These are phyloP conservation scores for Deilephila porcellus DNA, from an alignment of 2,888 invertebrate species.

Conservation along the genomic window DNA sequence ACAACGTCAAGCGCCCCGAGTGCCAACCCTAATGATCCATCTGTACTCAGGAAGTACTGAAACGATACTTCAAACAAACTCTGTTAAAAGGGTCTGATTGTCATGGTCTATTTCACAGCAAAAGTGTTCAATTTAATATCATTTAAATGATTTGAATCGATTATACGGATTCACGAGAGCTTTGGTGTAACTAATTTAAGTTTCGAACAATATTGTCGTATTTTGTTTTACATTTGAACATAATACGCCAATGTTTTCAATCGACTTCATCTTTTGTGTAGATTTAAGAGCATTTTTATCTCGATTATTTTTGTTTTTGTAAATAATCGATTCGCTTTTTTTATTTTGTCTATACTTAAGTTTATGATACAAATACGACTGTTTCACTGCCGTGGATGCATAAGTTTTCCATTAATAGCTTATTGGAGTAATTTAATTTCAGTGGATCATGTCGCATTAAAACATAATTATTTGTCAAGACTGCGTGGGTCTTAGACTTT, in stretches of 20 bases:
- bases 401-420: no score
- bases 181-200: slow-evolving; percentile 15
- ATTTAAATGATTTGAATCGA: not conserved
- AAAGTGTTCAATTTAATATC: slow-evolving; percentile 36
- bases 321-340: slow-evolving; percentile 16
- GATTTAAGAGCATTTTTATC: slow-evolving; percentile 1
- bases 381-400: not conserved
- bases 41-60: slow-evolving; percentile 6
- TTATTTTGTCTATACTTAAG: slow-evolving; percentile 7
- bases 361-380: not conserved
- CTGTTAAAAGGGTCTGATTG: not conserved
- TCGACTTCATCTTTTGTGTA: not conserved
- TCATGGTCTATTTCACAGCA: slow-evolving; percentile 32
- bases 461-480: slow-evolving; percentile 12
- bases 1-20: slow-evolving; percentile 87
- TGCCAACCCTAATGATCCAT: slow-evolving; percentile 60
- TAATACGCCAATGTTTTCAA: slow-evolving; percentile 60
- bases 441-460: not conserved
- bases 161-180: not conserved
- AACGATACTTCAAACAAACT: slow-evolving; percentile 16
- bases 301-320: slow-evolving; percentile 19
- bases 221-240: slow-evolving; percentile 53
- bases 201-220: slow-evolving; percentile 57
- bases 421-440: not conserved
- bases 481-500: not conserved